Conservation (phyloP, 2,113 vertebrate species). For the Mesoclemmys tuberculata region DNA sequence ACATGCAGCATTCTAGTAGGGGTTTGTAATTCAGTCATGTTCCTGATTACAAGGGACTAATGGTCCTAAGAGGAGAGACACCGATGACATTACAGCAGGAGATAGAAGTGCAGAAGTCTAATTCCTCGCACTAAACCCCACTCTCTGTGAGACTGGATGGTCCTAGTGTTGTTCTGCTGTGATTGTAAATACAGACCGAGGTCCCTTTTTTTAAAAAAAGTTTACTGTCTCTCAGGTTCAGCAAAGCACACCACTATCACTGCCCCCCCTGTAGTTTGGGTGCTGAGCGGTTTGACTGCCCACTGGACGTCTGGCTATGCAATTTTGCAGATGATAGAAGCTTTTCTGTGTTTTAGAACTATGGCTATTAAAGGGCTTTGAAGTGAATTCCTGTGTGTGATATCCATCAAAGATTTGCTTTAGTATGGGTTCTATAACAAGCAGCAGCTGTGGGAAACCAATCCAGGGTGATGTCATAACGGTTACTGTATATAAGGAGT, state of each 20-base stretch:
- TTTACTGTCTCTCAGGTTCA: not conserved
- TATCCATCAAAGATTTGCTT: not conserved
- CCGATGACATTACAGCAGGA: not conserved
- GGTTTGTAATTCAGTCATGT: not conserved
- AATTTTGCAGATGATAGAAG: not conserved
- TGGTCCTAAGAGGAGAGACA: not conserved
- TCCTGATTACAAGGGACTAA: not conserved
- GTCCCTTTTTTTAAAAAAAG: no score
- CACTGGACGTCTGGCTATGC: not conserved
- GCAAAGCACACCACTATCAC: not conserved
- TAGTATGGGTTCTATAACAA: not conserved
- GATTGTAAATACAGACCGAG: not conserved
- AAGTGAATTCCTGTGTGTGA: fast-evolving
- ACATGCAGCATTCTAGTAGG: not conserved
- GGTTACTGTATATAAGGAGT: not conserved
- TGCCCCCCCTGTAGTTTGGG: fast-evolving
- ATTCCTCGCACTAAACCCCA: not conserved
- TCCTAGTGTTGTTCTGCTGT: not conserved
- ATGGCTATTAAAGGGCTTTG: fast-evolving
- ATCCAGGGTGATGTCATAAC: not conserved
- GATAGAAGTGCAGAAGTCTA: not conserved
- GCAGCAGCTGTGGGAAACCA: not conserved
- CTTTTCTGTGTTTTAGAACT: not conserved
- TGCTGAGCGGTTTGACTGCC: not conserved
- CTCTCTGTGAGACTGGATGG: not conserved